Evolutionary conservation across 1,140 invertebrate species (phyloP).

Genomic region (Macrobrachium nipponense): DNA sequence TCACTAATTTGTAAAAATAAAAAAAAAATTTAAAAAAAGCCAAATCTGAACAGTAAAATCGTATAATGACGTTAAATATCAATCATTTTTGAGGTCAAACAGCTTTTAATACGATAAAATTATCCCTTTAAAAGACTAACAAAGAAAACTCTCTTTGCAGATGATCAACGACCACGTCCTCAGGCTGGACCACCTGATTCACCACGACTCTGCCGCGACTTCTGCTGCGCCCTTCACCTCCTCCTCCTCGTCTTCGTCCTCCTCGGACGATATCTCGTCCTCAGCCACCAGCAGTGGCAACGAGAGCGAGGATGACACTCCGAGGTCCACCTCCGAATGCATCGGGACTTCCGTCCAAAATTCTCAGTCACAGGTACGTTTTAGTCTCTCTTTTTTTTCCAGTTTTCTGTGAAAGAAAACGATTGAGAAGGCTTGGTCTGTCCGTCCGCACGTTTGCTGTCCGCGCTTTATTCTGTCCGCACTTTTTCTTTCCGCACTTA

Average conservation of each 20-base stretch:
- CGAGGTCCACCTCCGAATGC: conserved; percentile 14
- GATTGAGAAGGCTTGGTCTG: too few relatives aligned
- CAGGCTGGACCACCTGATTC: conserved; percentile 41
- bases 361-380: too few relatives aligned
- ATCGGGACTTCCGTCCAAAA: too few relatives aligned
- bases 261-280: conserved; percentile 34
- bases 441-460: too few relatives aligned
- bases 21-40: too few relatives aligned
- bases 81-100: background rate
- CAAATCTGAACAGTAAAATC: background rate
- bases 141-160: background rate
- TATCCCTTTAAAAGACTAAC: too few relatives aligned
- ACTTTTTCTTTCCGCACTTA: too few relatives aligned
- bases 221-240: background rate
- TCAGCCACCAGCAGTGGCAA: conserved; percentile 51
- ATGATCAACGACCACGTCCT: conserved; percentile 57
- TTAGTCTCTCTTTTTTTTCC: background rate
- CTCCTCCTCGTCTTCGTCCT: background rate
- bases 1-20: too few relatives aligned
- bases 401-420: background rate
- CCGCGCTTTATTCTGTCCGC: too few relatives aligned
- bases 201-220: background rate
- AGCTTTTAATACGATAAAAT: background rate
- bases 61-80: background rate
- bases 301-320: conserved; percentile 53